A percentile compares a stretch with the other conserved stretches of the same genome.
phyloP scores from a whole-genome alignment of 2,888 invertebrate genomes.

The Bugulina stolonifera region DNA sequence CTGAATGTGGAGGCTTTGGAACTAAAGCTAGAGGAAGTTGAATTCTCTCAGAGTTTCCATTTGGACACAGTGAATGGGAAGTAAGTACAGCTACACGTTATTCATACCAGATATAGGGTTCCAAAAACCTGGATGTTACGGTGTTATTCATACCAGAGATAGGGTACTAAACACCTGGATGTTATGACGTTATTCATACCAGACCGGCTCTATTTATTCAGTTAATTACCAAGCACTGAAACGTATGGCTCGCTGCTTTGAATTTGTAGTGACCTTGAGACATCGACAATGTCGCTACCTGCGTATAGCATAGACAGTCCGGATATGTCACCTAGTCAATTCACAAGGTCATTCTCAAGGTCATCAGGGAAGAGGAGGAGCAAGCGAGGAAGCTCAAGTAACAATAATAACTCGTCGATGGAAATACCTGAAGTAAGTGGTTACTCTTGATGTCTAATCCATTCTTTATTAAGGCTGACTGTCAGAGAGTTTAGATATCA shows the following conservation, averaged over 20 bases:
- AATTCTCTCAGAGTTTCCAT: constrained; percentile 7
- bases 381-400: neutral
- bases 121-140: too few species aligned
- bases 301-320: neutral
- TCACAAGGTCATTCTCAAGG: constrained; percentile 22
- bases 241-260: too few species aligned
- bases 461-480: too few species aligned
- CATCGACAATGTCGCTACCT: neutral
- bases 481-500: too few species aligned
- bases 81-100: neutral
- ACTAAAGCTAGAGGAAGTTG: constrained; percentile 16
- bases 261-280: neutral
- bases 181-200: too few species aligned
- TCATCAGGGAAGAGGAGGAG: neutral
- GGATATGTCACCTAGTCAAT: neutral
- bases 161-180: too few species aligned
- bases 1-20: constrained; percentile 18
- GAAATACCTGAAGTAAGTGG: constrained; percentile 22
- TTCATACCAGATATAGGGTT: too few species aligned
- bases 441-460: too few species aligned
- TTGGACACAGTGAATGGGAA: neutral
- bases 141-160: too few species aligned
- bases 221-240: too few species aligned
- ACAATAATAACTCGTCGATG: neutral
- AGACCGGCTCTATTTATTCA: too few species aligned